Evolutionary conservation across 2,113 vertebrate genomes (phyloP).

Genomic region (Cryptotis parvus): DNA sequence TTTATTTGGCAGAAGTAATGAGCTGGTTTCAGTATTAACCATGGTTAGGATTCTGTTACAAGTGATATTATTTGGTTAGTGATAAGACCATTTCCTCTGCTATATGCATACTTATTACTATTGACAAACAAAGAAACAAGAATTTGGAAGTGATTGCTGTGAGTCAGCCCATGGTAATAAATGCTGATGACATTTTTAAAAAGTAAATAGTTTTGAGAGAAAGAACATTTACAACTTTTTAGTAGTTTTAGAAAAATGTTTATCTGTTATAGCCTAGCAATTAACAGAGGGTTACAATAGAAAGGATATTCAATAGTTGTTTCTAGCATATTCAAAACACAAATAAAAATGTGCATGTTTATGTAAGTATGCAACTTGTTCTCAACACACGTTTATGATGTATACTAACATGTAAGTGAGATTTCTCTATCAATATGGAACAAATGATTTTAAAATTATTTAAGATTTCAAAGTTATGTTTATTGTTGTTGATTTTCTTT

Average conservation of each 20-base stretch:
- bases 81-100: background rate
- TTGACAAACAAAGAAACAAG: background rate
- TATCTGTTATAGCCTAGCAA: background rate
- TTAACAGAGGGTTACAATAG: background rate
- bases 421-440: background rate
- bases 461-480: background rate
- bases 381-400: background rate
- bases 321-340: background rate
- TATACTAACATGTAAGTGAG: background rate
- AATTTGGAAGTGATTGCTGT: background rate
- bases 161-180: background rate
- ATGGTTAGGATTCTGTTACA: background rate
- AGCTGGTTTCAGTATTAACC: background rate
- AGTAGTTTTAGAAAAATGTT: background rate
- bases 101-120: slow-evolving; percentile 37
- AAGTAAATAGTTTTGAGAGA: slow-evolving; percentile 6
- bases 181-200: slow-evolving; percentile 18
- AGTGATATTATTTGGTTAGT: background rate
- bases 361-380: background rate
- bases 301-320: background rate
- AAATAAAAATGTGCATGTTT: background rate
- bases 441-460: slow-evolving; percentile 19
- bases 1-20: background rate
- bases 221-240: background rate
- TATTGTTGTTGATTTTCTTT: background rate